Base-by-base conservation (phyloP, 2,797 vertebrate species). In the Prunella strophiata region DNA sequence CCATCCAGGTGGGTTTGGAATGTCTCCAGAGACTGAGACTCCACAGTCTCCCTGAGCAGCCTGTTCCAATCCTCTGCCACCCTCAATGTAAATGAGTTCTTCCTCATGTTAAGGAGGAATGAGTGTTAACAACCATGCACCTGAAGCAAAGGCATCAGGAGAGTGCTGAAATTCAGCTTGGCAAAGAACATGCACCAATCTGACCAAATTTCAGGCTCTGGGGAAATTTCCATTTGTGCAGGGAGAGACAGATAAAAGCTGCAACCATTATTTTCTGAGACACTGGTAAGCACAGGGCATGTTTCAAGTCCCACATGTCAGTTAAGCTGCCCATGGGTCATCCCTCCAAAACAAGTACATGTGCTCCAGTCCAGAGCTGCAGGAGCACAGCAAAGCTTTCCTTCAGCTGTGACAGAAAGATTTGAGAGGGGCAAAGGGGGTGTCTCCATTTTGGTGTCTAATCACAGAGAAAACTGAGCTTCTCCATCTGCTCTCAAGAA, bases 401-500 rank as follows among this genome's bases (percentile, higher is more conserved):
- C 73, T 86, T 74, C 51, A 78, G 58, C 74, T 78, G 47, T 42
- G 54, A 82, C 74, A 90, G 80, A 91, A 94, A 81, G 62, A 74
- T 92, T 47, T 72, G 58, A 38, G 85, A 63, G 50, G 19, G 32
- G 47, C 11, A 71, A 20, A 85, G n/a, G 26, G 30, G 16, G 27
- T 70, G 71, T 78, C 92, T 91, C 85, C 70, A 57, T 81, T 90
- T 88, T 62, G 51, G 51, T 61, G 32, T 54, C 83, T 86, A 67
- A 75, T 81, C 67, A 71, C 66, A 88, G 73, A 62, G 86, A 93
- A 84, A 91, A 91, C 4, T 57, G 54, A 91, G 91, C 73, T 93
- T 47, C 77, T 88, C 88, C 92, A 91, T 94, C 80, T 84, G 80
- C 93, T 95, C 80, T 93, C 91, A 82, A 83, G 83, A 93, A 95